Evolutionary conservation across 1,140 invertebrate species (phyloP).

Genomic region (Bemisia tabaci): DNA sequence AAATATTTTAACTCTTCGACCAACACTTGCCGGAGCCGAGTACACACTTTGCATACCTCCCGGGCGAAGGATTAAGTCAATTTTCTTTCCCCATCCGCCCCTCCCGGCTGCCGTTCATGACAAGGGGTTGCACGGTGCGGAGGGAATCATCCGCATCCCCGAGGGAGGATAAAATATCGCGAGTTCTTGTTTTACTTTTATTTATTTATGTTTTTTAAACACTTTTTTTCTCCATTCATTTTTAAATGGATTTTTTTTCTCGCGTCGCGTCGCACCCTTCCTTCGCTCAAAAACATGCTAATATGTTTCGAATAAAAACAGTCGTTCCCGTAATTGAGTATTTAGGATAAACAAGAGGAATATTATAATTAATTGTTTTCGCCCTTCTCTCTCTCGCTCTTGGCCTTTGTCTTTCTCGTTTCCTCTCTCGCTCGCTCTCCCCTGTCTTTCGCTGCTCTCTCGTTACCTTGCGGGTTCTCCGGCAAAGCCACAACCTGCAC

Average conservation of each 20-base stretch:
- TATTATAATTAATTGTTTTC: not conserved
- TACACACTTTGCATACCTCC: not conserved
- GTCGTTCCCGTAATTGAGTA: not conserved
- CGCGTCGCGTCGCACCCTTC: not conserved
- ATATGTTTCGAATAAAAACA: not conserved
- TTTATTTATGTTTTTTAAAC: not conserved
- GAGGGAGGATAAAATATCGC: not conserved
- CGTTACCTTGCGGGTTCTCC: not conserved
- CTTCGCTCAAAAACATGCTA: not conserved
- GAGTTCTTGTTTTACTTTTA: not conserved
- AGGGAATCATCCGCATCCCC: not conserved
- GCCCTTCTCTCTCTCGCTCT: constrained; percentile 3
- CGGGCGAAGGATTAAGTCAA: not conserved
- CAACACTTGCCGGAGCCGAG: not conserved
- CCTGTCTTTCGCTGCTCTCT: not conserved
- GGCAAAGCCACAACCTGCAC: no score
- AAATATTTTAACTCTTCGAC: not conserved
- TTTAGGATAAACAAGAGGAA: not conserved
- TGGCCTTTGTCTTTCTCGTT: constrained; percentile 1
- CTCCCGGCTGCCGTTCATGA: not conserved
- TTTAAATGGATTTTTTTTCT: not conserved
- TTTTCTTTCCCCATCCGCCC: not conserved
- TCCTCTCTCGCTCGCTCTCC: constrained; percentile 1
- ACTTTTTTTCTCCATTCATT: not conserved
- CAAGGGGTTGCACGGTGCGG: not conserved